Percentiles rank a stretch among this genome's conserved stretches.
These are phyloP conservation scores for Cheilosia vulpina DNA, from an alignment of 2,888 invertebrate genomes.

Conservation along the genomic window DNA sequence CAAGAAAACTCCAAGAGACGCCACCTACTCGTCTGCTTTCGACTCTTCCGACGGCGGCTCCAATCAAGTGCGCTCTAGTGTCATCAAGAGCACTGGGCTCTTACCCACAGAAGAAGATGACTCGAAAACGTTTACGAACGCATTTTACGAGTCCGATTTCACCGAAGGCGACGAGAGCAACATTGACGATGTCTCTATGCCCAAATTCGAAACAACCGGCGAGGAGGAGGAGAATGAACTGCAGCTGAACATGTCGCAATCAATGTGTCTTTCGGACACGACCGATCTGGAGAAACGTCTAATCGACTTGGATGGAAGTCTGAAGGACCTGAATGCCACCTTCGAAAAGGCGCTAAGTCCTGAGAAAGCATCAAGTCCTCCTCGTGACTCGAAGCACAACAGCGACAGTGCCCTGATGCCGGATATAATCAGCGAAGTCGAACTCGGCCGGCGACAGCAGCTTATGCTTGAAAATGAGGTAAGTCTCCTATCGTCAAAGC, in stretches of 20 bases:
- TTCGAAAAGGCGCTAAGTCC: conserved; percentile 75
- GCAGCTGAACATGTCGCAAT: neutral
- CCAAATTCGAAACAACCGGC: conserved; percentile 78
- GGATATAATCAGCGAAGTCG: conserved; percentile 85
- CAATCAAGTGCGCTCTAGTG: conserved; percentile 54
- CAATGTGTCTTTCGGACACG: neutral
- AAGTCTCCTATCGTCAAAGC: conserved; percentile 64
- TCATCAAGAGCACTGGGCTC: conserved; percentile 42
- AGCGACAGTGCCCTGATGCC: conserved; percentile 77
- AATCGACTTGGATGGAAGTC: conserved; percentile 76
- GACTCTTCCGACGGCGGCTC: conserved; percentile 12
- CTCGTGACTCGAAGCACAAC: conserved; percentile 26
- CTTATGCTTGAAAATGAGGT: conserved; percentile 87
- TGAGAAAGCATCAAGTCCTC: conserved; percentile 54
- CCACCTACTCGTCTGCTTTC: conserved; percentile 49
- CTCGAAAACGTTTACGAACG: conserved; percentile 43
- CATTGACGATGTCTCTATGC: conserved; percentile 79
- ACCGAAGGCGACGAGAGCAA: conserved; percentile 76
- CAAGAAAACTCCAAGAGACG: neutral
- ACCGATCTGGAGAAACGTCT: conserved; percentile 77
- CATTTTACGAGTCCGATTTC: conserved; percentile 76
- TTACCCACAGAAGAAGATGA: conserved; percentile 19
- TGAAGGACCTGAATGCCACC: conserved; percentile 76
- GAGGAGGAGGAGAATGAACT: conserved; percentile 55
- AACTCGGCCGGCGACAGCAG: conserved; percentile 86